These are phyloP conservation scores for Craniophora ligustri DNA, from an alignment of 2,888 invertebrate genomes.

Conservation along the genomic window DNA sequence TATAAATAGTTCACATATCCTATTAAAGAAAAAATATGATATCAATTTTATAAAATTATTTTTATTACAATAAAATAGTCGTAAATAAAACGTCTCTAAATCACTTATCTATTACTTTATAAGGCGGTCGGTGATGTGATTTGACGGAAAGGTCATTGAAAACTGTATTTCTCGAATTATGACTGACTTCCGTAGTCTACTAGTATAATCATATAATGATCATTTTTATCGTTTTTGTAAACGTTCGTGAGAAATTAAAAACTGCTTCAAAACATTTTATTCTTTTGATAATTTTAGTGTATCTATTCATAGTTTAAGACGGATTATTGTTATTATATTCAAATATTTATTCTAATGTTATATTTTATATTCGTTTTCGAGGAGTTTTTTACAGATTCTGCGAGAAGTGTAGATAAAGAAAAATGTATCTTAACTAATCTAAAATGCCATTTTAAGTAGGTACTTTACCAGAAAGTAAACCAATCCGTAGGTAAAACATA, in stretches of 20 bases:
- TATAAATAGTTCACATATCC: not conserved
- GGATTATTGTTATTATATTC: no score
- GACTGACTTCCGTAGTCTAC: constrained; percentile 41
- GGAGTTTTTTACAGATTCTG: no score
- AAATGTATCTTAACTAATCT: no score
- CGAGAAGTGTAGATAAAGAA: no score
- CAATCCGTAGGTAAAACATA: no score
- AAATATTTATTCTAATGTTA: not conserved
- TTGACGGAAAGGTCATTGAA: constrained; percentile 48
- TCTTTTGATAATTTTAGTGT: not conserved
- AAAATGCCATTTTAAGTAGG: no score
- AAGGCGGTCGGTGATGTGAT: constrained; percentile 33
- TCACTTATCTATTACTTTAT: constrained; percentile 41
- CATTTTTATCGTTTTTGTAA: constrained; percentile 28
- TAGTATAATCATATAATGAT: constrained; percentile 16
- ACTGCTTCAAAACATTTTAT: not conserved
- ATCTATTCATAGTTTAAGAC: not conserved
- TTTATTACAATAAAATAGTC: constrained; percentile 12
- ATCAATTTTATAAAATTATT: not conserved
- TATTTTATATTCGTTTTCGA: no score
- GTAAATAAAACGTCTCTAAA: constrained; percentile 16
- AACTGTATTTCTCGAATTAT: constrained; percentile 32
- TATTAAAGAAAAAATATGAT: not conserved
- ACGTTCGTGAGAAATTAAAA: constrained; percentile 18
- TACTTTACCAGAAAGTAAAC: no score